Evolutionary conservation across 2,888 invertebrate species (phyloP), one percentile per base, ranked within the genome.

Genomic region (Stegophylla sp.): DNA sequence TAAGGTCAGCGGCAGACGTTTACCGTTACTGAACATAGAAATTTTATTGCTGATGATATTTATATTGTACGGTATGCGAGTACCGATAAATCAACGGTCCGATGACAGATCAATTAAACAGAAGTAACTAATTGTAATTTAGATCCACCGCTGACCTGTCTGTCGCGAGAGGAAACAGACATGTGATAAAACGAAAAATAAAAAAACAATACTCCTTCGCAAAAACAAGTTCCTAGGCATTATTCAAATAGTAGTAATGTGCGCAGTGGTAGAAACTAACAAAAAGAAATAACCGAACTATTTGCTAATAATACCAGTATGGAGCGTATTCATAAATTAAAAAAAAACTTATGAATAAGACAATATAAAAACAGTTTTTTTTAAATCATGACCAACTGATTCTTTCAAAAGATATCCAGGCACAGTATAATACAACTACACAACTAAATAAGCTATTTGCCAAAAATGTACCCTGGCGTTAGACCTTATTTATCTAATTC

Each of bases 81-180:
- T 17, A 26, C 45, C 67, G 7, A 77, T 77, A 77, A 77, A 77
- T 77, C 77, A 77, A 69, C 48, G 34, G 59, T 20, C 26, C 45
- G 67, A 69, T 77, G 67, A 77, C 77, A 77, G 77, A 77, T 69
- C 59, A 77, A 77, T 77, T 77, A 77, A 77, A 69, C 67, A 77
- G 77, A 59, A 77, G 67, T 67, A 77, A 66, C 53, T 67, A 67
- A 77, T 77, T 77, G 76, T 77, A 69, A 77, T 67, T 69, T 77
- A 69, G 77, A 77, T 69, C 67, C 56, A 45, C 56, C 45, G 67
- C 67, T 64, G 53, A 76, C 64, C 75, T 76, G 75, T 76, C 75
- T 66, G 53, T 75, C 75, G 75, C 41, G 13, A 20, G 3, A 10
- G 23, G 3, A 66, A 64, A 53, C 53, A 15, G 43, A 66, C 64